Evolutionary conservation across 2,113 vertebrate species (phyloP).

Genomic region (Alexandromys fortis): DNA sequence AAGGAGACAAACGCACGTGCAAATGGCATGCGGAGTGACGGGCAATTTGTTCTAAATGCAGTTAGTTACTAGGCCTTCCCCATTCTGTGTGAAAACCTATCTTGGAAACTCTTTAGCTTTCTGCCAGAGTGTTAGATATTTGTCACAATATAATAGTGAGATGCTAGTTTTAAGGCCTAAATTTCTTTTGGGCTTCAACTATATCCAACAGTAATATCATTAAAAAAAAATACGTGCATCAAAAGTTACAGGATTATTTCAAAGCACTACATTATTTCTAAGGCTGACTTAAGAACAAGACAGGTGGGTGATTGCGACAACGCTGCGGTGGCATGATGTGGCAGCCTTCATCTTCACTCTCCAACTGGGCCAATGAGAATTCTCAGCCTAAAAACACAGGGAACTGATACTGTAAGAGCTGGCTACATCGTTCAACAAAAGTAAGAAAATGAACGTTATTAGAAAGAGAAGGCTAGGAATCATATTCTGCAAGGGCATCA

Average conservation of each 20-base stretch:
- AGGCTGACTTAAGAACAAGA: background rate
- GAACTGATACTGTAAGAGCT: background rate
- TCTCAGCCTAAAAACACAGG: background rate
- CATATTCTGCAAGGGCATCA: background rate
- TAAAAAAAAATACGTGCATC: background rate
- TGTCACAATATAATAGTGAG: background rate
- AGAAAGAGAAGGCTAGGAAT: conserved; percentile 19
- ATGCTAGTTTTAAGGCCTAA: background rate
- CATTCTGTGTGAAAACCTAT: rapidly evolving
- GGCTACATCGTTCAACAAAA: background rate
- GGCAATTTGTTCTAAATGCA: background rate
- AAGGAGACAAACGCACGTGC: conserved; percentile 84
- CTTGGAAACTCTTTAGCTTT: background rate
- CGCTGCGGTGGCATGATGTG: background rate
- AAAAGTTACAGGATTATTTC: background rate
- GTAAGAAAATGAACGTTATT: background rate
- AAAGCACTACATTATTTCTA: background rate
- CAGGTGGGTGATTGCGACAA: background rate
- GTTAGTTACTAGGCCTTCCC: background rate
- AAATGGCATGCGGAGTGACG: rapidly evolving
- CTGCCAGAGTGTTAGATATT: conserved; percentile 40
- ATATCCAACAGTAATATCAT: background rate
- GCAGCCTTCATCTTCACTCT: background rate
- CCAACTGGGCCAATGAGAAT: background rate
- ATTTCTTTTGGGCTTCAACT: conserved; percentile 4